Percentiles rank a stretch among this genome's conserved stretches.
Evolutionary conservation across 2,888 invertebrate genomes (phyloP).

Genomic region (Eristalis tenax): DNA sequence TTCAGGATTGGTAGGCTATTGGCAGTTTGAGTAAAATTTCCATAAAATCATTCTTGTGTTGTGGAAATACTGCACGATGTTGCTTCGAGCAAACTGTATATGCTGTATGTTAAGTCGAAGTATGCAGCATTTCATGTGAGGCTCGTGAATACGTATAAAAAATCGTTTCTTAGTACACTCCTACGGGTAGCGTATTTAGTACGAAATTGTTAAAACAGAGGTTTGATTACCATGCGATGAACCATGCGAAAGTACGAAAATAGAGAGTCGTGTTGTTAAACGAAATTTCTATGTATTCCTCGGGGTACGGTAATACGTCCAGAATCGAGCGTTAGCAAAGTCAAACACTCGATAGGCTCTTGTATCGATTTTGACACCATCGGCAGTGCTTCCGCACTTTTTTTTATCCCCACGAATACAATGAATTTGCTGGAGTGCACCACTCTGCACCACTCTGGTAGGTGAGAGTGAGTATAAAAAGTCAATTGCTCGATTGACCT

Average conservation of each 20-base stretch:
- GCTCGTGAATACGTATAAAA: neutral
- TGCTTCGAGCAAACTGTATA: neutral
- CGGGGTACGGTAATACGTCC: too few species aligned
- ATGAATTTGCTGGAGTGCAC: neutral
- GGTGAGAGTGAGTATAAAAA: neutral
- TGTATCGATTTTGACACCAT: too few species aligned
- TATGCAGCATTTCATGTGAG: neutral
- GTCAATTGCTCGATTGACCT: neutral
- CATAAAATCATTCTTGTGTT: conserved; percentile 13
- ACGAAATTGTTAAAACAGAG: too few species aligned
- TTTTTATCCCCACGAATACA: neutral
- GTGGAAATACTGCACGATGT: neutral
- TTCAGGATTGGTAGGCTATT: neutral
- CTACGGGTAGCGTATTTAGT: neutral
- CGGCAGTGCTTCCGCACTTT: neutral
- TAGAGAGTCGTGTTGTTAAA: too few species aligned
- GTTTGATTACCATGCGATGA: too few species aligned
- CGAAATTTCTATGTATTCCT: too few species aligned
- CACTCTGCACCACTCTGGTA: neutral
- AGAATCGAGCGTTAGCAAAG: too few species aligned
- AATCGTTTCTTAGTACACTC: neutral
- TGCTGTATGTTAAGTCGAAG: neutral
- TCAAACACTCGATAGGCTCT: too few species aligned
- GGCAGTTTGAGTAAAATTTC: conserved; percentile 26
- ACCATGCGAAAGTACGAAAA: too few species aligned